Evolutionary conservation across 2,888 invertebrate species (phyloP).

Genomic region (Rhopalosiphum nymphaeae): DNA sequence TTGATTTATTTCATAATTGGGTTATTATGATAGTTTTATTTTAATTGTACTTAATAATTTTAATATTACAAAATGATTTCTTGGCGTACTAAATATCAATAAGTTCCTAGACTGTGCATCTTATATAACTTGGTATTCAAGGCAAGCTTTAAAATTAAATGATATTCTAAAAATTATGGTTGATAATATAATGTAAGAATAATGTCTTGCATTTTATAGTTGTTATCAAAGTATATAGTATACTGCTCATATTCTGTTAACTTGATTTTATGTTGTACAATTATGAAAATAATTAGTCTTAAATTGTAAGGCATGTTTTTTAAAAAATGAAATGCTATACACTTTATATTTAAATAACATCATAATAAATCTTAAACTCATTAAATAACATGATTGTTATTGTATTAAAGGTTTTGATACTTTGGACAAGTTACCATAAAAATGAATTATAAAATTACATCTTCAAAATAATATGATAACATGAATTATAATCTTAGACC

Average conservation of each 20-base stretch:
- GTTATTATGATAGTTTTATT: neutral
- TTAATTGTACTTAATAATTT: slow-evolving; percentile 6
- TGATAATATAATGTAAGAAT: neutral
- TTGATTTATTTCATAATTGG: neutral
- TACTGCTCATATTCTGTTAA: slow-evolving; percentile 24
- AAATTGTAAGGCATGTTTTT: neutral
- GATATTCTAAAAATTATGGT: slow-evolving; percentile 2
- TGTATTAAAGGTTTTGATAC: neutral
- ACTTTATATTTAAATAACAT: neutral
- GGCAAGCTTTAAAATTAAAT: neutral
- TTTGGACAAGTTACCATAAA: slow-evolving; percentile 22
- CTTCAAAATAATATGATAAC: neutral
- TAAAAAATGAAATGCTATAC: neutral
- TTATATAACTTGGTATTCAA: neutral
- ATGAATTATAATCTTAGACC: neutral
- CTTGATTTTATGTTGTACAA: slow-evolving; percentile 8
- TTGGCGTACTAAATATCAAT: slow-evolving; percentile 8
- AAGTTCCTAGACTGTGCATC: slow-evolving; percentile 39
- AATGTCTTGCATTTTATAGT: neutral
- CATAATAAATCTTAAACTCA: neutral
- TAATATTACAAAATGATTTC: slow-evolving; percentile 15
- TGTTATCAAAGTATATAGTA: slow-evolving; percentile 12
- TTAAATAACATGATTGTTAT: slow-evolving; percentile 12
- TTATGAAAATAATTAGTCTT: slow-evolving; percentile 22
- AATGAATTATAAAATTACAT: neutral